Conservation (phyloP, 2,888 invertebrate species). For the Pristionchus entomophagus region DNA sequence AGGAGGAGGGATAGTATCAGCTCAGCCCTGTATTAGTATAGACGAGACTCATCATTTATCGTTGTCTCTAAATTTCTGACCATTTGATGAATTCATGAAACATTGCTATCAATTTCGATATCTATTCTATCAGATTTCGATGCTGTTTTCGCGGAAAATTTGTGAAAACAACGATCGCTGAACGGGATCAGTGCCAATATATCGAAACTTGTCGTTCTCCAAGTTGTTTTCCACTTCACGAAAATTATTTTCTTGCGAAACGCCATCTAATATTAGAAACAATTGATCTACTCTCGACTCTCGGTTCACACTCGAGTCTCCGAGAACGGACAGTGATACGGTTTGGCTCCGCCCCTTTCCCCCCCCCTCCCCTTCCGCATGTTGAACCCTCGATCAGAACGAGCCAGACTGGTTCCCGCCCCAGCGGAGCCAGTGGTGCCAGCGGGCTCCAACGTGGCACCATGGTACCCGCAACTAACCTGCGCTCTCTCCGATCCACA, state of each 20-base stretch:
- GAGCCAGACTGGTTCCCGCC: background rate
- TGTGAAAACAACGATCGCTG: background rate
- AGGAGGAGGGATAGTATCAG: background rate
- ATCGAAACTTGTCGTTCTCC: background rate
- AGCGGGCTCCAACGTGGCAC: background rate
- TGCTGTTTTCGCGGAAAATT: background rate
- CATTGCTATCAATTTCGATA: no score
- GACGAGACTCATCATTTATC: no score
- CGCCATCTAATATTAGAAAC: background rate
- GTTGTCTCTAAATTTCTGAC: no score
- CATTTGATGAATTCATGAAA: no score
- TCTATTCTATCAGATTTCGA: no score
- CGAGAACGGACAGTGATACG: background rate
- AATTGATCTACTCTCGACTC: background rate
- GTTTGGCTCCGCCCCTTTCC: conserved; percentile 19
- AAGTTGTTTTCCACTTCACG: background rate
- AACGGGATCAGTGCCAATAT: no score
- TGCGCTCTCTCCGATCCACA: background rate
- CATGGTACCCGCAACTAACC: background rate
- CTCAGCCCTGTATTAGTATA: no score
- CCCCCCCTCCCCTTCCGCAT: background rate
- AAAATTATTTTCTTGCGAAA: background rate
- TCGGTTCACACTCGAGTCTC: background rate
- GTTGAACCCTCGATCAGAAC: background rate
- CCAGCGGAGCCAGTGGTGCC: background rate